Percentiles rank a stretch among this genome's conserved stretches.
phyloP scores from a whole-genome alignment of 2,888 invertebrate species.

The Lordiphosa fenestrarum region DNA sequence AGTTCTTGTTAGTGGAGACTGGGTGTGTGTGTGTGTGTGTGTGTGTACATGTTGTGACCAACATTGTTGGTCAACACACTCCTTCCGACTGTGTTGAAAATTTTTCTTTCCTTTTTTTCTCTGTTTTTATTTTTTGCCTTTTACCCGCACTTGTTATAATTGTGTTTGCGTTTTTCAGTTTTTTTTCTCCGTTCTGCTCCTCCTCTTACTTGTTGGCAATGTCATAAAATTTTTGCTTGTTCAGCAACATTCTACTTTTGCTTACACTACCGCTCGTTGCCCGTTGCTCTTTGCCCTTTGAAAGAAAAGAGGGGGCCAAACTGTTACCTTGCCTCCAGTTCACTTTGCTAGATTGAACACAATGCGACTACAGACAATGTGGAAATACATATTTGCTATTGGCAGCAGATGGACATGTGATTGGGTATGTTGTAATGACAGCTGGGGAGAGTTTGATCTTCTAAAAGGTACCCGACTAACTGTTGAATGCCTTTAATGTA shows the following conservation, averaged over 20 bases:
- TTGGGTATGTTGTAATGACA: constrained; percentile 11
- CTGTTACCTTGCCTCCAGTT: constrained; percentile 18
- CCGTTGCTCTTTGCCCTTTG: constrained; percentile 10
- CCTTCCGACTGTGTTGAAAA: constrained; percentile 11
- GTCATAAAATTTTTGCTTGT: constrained; percentile 71
- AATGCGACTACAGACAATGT: constrained; percentile 40
- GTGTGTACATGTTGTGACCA: constrained; percentile 60
- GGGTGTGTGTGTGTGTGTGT: constrained; percentile 14
- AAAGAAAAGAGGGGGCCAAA: too few relatives aligned
- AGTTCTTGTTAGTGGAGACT: constrained; percentile 43
- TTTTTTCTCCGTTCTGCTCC: not conserved
- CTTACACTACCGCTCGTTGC: constrained; percentile 32
- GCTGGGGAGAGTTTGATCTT: constrained; percentile 1
- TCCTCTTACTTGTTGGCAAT: constrained; percentile 41
- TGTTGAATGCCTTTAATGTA: constrained; percentile 4
- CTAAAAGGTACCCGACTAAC: not conserved
- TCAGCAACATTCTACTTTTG: constrained; percentile 61
- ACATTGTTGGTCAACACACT: constrained; percentile 68
- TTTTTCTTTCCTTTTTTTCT: constrained; percentile 8
- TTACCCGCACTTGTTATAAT: constrained; percentile 68
- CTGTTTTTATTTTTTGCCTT: constrained; percentile 21
- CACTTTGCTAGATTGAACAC: constrained; percentile 63
- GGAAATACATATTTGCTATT: constrained; percentile 33
- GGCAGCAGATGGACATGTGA: constrained; percentile 14
- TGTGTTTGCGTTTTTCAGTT: constrained; percentile 69